These are phyloP conservation scores for Diloba caeruleocephala DNA, from an alignment of 2,888 invertebrate species.

Conservation along the genomic window DNA sequence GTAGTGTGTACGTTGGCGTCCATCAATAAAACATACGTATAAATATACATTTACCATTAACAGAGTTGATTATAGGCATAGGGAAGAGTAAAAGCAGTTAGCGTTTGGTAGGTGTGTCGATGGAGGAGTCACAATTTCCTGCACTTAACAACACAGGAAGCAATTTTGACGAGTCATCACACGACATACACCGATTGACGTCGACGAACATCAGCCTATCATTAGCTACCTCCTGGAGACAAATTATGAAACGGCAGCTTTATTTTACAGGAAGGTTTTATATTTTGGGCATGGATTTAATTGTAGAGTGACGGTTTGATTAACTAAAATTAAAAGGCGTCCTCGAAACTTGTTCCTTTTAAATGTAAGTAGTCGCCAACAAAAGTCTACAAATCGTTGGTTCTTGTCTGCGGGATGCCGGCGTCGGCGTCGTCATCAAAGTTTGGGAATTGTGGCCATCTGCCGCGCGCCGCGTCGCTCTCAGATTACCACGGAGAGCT, in stretches of 20 bases:
- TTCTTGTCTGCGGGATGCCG: constrained; percentile 72
- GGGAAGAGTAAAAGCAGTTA: constrained; percentile 69
- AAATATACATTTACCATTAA: too few species aligned
- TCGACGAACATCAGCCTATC: constrained; percentile 71
- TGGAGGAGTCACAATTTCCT: constrained; percentile 88
- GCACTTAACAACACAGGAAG: constrained; percentile 88
- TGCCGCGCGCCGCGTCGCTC: constrained; percentile 83
- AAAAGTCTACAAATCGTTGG: constrained; percentile 83
- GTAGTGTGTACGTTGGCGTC: constrained; percentile 17
- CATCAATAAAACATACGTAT: constrained; percentile 26
- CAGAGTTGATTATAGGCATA: constrained; percentile 47
- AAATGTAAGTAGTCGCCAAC: constrained; percentile 73
- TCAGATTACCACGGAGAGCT: constrained; percentile 86
- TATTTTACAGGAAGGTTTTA: too few species aligned
- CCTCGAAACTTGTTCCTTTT: constrained; percentile 68
- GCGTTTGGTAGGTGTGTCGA: constrained; percentile 82
- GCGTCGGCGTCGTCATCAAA: constrained; percentile 81
- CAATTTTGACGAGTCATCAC: constrained; percentile 88
- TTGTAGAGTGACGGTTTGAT: constrained; percentile 32
- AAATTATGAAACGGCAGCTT: constrained; percentile 56
- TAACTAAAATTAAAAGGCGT: constrained; percentile 61
- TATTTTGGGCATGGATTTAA: constrained; percentile 35
- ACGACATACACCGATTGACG: constrained; percentile 82
- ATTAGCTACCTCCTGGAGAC: constrained; percentile 70
- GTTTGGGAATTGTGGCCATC: constrained; percentile 87